A percentile compares a stretch with the other conserved stretches of the same genome.
phyloP scores from a whole-genome alignment of 2,113 vertebrate species.

The Triplophysa siluroides region DNA sequence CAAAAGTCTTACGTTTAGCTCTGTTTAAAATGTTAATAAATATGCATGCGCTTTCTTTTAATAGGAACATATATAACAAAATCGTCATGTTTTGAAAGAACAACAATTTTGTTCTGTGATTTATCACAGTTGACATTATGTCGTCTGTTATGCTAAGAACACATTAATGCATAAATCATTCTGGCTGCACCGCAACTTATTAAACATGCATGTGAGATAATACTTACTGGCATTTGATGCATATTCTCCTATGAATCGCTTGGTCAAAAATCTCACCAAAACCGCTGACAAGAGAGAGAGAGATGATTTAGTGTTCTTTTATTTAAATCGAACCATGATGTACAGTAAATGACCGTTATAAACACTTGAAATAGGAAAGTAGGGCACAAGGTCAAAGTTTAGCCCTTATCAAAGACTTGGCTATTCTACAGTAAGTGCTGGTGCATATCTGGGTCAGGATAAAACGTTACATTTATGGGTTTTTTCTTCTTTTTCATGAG shows the following conservation, averaged over 20 bases:
- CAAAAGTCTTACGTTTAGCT: no score
- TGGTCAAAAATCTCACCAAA: slow-evolving; percentile 76
- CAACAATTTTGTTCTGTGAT: slow-evolving; percentile 22
- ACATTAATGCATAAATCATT: background rate
- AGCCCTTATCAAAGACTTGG: slow-evolving; percentile 44
- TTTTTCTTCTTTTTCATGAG: background rate
- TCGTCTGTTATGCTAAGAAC: background rate
- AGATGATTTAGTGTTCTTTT: background rate
- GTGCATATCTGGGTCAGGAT: slow-evolving; percentile 25
- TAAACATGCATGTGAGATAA: slow-evolving; percentile 40
- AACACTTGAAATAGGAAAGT: background rate
- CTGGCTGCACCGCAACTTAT: background rate
- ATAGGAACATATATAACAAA: background rate
- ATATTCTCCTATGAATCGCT: slow-evolving; percentile 77
- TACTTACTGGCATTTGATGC: slow-evolving; percentile 76
- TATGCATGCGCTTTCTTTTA: background rate
- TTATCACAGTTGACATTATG: slow-evolving; percentile 28
- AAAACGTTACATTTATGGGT: slow-evolving; percentile 27
- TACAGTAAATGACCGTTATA: background rate
- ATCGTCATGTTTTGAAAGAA: background rate
- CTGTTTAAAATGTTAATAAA: no score
- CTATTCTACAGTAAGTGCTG: background rate
- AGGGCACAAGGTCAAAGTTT: slow-evolving; percentile 22
- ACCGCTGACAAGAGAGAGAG: slow-evolving; percentile 63
- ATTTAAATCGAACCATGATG: slow-evolving; percentile 12